Evolutionary conservation across 2,888 invertebrate species (phyloP).

Genomic region (Drosophila incognita): DNA sequence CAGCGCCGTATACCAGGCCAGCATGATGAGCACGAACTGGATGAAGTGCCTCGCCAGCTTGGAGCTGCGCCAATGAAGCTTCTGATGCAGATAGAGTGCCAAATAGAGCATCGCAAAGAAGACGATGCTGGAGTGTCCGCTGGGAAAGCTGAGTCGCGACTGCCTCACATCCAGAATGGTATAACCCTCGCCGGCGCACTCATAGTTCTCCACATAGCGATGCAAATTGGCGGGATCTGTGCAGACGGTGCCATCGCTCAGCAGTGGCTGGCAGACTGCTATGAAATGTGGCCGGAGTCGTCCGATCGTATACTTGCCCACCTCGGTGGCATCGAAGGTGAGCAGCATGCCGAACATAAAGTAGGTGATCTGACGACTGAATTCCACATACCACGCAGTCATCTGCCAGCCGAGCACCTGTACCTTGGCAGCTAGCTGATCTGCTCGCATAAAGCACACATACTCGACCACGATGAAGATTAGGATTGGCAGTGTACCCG

Average conservation of each 20-base stretch:
- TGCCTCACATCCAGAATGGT: slow-evolving; percentile 88
- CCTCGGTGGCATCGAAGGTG: slow-evolving; percentile 78
- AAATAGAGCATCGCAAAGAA: slow-evolving; percentile 93
- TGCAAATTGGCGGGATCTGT: slow-evolving; percentile 86
- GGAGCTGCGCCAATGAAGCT: slow-evolving; percentile 92
- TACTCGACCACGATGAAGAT: slow-evolving; percentile 73
- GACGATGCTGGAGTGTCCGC: slow-evolving; percentile 95
- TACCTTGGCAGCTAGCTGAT: slow-evolving; percentile 43
- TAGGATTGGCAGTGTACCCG: slow-evolving; percentile 48
- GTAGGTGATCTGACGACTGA: slow-evolving; percentile 59
- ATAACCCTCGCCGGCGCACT: slow-evolving; percentile 86
- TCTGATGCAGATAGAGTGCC: slow-evolving; percentile 93
- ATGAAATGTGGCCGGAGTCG: slow-evolving; percentile 79
- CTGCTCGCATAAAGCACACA: slow-evolving; percentile 48
- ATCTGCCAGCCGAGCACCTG: slow-evolving; percentile 57
- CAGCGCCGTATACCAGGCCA: slow-evolving; percentile 81
- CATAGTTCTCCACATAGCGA: slow-evolving; percentile 90
- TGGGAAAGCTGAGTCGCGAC: slow-evolving; percentile 94
- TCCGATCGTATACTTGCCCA: slow-evolving; percentile 81
- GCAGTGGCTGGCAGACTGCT: slow-evolving; percentile 91
- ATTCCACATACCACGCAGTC: slow-evolving; percentile 63
- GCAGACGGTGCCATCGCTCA: slow-evolving; percentile 87
- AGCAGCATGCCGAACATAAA: slow-evolving; percentile 74
- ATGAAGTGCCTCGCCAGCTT: slow-evolving; percentile 92
- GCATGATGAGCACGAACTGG: slow-evolving; percentile 86